phyloP scores from a whole-genome alignment of 2,797 vertebrate genomes.

The Erithacus rubecula region DNA sequence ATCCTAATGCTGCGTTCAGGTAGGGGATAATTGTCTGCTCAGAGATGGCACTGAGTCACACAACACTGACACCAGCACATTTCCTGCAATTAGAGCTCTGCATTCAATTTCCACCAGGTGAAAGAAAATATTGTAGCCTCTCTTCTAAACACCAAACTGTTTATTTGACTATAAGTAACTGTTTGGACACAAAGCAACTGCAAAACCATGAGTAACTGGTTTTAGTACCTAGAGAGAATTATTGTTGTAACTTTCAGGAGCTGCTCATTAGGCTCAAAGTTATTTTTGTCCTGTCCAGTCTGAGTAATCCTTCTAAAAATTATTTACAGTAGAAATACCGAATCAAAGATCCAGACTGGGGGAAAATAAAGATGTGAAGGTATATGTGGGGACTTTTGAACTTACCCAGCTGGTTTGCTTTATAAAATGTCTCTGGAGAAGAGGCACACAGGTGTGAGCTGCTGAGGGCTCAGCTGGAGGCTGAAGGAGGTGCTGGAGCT shows the following conservation, averaged over 20 bases:
- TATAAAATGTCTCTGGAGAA: background rate
- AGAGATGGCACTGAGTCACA: conserved; percentile 62
- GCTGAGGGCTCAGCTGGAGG: background rate
- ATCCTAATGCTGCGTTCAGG: conserved; percentile 51
- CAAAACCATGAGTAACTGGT: conserved; percentile 9
- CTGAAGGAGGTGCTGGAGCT: background rate
- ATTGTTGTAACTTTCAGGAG: conserved; percentile 22
- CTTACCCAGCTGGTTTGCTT: background rate
- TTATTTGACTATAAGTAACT: conserved; percentile 56
- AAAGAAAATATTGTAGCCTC: conserved; percentile 21
- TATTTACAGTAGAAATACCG: background rate
- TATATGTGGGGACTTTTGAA: background rate
- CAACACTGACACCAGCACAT: conserved; percentile 61
- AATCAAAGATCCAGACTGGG: background rate
- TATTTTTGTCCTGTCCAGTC: background rate
- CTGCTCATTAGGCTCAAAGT: conserved; percentile 37
- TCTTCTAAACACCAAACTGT: conserved; percentile 38
- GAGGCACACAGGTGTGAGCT: background rate
- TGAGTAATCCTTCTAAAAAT: conserved; percentile 21
- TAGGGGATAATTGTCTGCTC: conserved; percentile 59
- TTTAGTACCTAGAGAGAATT: conserved; percentile 42
- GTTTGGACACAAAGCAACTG: conserved; percentile 43
- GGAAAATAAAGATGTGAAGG: background rate
- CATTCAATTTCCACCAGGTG: conserved; percentile 44
- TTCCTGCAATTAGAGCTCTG: conserved; percentile 57